A percentile compares a stretch with the other conserved stretches of the same genome.
Evolutionary conservation across 2,888 invertebrate species (phyloP).

Genomic region (Limulus polyphemus): DNA sequence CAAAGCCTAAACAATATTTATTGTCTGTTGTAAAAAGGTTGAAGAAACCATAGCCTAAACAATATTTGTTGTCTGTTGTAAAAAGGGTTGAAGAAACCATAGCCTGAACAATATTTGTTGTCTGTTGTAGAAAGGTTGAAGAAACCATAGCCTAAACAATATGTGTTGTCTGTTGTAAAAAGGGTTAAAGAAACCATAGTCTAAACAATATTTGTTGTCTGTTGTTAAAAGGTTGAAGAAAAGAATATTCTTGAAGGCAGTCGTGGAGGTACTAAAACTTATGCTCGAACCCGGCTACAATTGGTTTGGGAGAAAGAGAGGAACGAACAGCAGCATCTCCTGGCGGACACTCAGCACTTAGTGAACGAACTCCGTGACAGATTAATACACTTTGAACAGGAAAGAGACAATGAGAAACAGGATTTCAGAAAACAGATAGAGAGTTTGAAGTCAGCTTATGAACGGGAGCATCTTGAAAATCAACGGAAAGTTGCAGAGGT

Average conservation of each 20-base stretch:
- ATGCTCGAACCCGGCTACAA: constrained; percentile 76
- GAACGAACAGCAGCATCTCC: constrained; percentile 74
- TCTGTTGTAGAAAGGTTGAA: background rate
- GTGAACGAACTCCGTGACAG: constrained; percentile 55
- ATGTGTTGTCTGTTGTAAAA: constrained; percentile 2
- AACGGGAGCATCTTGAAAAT: constrained; percentile 79
- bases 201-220: too few relatives aligned
- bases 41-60: background rate
- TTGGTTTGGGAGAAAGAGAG: constrained; percentile 88
- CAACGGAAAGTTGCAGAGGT: constrained; percentile 60
- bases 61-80: too few relatives aligned
- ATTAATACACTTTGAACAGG: constrained; percentile 45
- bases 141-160: background rate
- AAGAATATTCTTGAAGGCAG: constrained; percentile 61
- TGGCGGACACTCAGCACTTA: constrained; percentile 70
- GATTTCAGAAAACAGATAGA: constrained; percentile 75
- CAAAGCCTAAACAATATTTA: too few relatives aligned
- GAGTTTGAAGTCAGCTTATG: constrained; percentile 65
- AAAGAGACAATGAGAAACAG: constrained; percentile 61
- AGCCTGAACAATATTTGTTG: too few relatives aligned
- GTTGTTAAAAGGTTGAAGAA: constrained; percentile 56
- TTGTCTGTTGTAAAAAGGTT: background rate
- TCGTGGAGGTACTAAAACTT: constrained; percentile 63
- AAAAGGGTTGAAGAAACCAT: too few relatives aligned
- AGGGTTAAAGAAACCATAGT: constrained; percentile 40